Percentiles rank a stretch among this genome's conserved stretches.
These are phyloP conservation scores for Pentalonia nigronervosa DNA, from an alignment of 1,140 invertebrate species.

Conservation along the genomic window DNA sequence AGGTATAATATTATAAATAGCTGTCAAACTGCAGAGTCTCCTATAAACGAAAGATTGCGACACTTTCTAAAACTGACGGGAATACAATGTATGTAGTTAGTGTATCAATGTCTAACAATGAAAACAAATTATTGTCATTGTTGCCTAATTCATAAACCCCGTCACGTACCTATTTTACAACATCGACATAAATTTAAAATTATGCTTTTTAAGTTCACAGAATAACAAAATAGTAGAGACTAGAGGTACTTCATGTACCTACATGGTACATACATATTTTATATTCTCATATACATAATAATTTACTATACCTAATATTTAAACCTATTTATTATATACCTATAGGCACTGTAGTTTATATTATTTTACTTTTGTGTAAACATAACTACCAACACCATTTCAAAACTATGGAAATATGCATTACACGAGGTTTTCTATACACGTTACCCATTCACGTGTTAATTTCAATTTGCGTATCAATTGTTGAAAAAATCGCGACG, in stretches of 20 bases:
- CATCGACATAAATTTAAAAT: conserved; percentile 50
- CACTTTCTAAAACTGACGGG: conserved; percentile 52
- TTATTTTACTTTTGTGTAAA: neutral
- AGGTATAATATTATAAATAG: neutral
- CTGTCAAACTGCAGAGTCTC: conserved; percentile 7
- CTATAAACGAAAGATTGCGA: conserved; percentile 33
- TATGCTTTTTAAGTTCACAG: conserved; percentile 47
- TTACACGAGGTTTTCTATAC: neutral
- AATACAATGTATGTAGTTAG: conserved; percentile 43
- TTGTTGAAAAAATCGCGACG: neutral
- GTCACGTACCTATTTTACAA: conserved; percentile 50
- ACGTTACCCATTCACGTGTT: neutral
- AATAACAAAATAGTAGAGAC: conserved; percentile 15
- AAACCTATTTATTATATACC: neutral
- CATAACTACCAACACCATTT: neutral
- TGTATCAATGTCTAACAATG: conserved; percentile 53
- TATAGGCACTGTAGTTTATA: neutral
- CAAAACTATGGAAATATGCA: neutral
- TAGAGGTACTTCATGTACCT: neutral
- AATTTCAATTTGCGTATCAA: neutral
- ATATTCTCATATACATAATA: neutral
- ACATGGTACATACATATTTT: neutral
- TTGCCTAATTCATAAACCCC: conserved; percentile 42
- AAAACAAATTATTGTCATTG: conserved; percentile 55
- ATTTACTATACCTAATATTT: neutral